phyloP scores from a whole-genome alignment of 1,140 invertebrate species.

The Eurosta solidaginis region DNA sequence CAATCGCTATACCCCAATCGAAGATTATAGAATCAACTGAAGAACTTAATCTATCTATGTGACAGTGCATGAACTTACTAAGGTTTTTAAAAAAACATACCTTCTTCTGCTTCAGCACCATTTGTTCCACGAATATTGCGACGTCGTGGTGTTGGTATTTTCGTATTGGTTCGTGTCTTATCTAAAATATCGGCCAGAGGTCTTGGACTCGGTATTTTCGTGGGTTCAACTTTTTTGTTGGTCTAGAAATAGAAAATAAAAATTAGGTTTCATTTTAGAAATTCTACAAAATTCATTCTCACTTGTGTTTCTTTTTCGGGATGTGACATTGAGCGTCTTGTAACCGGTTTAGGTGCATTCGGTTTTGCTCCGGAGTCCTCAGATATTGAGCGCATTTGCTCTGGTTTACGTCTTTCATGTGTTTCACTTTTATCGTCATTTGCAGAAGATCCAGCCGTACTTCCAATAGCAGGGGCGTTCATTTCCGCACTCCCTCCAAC shows the following conservation, averaged over 20 bases:
- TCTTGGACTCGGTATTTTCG: constrained; percentile 55
- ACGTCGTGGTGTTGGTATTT: constrained; percentile 47
- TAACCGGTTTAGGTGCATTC: constrained; percentile 49
- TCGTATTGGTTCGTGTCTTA: constrained; percentile 47
- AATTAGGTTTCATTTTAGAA: not conserved
- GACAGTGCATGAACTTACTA: too few relatives aligned
- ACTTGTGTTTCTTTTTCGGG: constrained; percentile 58
- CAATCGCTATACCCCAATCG: too few relatives aligned
- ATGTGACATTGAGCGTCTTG: constrained; percentile 55
- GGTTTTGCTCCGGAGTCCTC: constrained; percentile 55
- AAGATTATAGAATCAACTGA: too few relatives aligned
- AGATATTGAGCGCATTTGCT: constrained; percentile 59
- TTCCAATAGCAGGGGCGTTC: not conserved
- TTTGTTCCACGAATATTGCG: constrained; percentile 47
- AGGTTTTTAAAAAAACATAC: constrained; percentile 38
- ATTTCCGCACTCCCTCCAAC: too few relatives aligned
- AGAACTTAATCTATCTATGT: too few relatives aligned
- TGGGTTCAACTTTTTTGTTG: constrained; percentile 49
- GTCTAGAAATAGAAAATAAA: constrained; percentile 29
- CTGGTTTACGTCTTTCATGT: constrained; percentile 50
- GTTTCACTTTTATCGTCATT: constrained; percentile 10
- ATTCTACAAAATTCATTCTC: not conserved
- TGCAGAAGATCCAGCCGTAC: not conserved
- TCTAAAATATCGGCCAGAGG: constrained; percentile 54
- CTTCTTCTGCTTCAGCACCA: constrained; percentile 44